Percentiles rank a stretch among this genome's conserved stretches.
phyloP scores from a whole-genome alignment of 2,113 vertebrate species.

The Suricata suricatta region DNA sequence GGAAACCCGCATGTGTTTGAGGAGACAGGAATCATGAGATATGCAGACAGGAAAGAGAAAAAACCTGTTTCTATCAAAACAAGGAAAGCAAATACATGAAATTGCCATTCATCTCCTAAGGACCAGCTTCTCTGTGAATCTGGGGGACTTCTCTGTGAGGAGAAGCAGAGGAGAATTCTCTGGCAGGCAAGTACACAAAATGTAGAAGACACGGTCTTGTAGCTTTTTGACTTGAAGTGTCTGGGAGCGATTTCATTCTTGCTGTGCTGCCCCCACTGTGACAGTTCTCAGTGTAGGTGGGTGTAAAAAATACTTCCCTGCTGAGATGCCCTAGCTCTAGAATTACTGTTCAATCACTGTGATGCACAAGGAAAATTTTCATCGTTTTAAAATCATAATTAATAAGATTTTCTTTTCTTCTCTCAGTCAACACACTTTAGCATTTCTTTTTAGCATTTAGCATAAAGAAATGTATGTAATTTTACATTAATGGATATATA shows the following conservation, averaged over 20 bases:
- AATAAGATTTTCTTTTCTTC: not conserved
- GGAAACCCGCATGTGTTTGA: not conserved
- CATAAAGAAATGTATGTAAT: not conserved
- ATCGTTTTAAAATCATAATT: not conserved
- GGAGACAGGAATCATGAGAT: not conserved
- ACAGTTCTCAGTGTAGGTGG: not conserved
- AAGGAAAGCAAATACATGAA: not conserved
- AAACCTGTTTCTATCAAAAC: not conserved
- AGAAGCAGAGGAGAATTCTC: not conserved
- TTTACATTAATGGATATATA: not conserved
- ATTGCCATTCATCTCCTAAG: not conserved
- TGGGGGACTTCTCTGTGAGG: not conserved
- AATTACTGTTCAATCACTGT: not conserved
- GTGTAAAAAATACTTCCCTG: not conserved
- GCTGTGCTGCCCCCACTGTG: not conserved
- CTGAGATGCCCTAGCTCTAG: not conserved
- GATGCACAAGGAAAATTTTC: not conserved
- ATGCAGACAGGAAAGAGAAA: conserved; percentile 7
- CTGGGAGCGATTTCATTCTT: not conserved
- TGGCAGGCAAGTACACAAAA: not conserved
- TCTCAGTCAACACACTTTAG: not conserved
- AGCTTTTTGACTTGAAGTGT: not conserved
- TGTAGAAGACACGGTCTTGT: not conserved
- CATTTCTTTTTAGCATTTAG: not conserved
- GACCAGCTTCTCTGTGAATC: not conserved